Percentiles rank a stretch among this genome's conserved stretches.
Evolutionary conservation across 2,888 invertebrate genomes (phyloP).

Genomic region (Melanophora roralis): DNA sequence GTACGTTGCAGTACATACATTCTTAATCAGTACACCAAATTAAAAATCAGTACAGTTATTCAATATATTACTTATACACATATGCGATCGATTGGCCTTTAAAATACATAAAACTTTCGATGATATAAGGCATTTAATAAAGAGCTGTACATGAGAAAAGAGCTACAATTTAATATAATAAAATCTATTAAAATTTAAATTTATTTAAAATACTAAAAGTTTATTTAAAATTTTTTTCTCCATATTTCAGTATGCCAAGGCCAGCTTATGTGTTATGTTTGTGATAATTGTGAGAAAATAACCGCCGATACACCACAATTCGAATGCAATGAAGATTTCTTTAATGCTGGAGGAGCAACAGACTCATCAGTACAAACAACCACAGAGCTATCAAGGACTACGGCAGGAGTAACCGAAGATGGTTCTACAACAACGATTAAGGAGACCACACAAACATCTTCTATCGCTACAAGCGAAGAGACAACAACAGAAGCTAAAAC

Average conservation of each 20-base stretch:
- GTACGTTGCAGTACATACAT: too few species aligned
- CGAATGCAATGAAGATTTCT: slow-evolving; percentile 69
- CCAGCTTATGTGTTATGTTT: slow-evolving; percentile 72
- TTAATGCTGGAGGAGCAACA: slow-evolving; percentile 64
- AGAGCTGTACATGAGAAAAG: too few species aligned
- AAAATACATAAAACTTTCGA: too few species aligned
- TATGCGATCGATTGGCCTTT: too few species aligned
- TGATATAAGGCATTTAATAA: too few species aligned
- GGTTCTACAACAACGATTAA: slow-evolving; percentile 14
- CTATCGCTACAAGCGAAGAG: slow-evolving; percentile 15
- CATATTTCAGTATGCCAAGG: slow-evolving; percentile 65
- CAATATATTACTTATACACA: too few species aligned
- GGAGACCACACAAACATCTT: slow-evolving; percentile 2
- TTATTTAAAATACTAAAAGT: too few species aligned
- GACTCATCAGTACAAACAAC: slow-evolving; percentile 66
- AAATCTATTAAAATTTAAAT: too few species aligned
- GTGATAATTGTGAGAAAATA: slow-evolving; percentile 69
- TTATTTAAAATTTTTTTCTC: background rate
- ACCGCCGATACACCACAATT: slow-evolving; percentile 63
- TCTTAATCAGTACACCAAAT: too few species aligned
- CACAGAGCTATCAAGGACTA: slow-evolving; percentile 28
- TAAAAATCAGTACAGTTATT: too few species aligned
- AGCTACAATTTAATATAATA: too few species aligned
- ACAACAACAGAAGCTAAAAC: slow-evolving; percentile 12
- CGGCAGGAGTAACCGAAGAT: background rate